Evolutionary conservation across 2,888 invertebrate species (phyloP), one percentile per base, ranked within the genome.

Genomic region (Mactromeris polynyma): DNA sequence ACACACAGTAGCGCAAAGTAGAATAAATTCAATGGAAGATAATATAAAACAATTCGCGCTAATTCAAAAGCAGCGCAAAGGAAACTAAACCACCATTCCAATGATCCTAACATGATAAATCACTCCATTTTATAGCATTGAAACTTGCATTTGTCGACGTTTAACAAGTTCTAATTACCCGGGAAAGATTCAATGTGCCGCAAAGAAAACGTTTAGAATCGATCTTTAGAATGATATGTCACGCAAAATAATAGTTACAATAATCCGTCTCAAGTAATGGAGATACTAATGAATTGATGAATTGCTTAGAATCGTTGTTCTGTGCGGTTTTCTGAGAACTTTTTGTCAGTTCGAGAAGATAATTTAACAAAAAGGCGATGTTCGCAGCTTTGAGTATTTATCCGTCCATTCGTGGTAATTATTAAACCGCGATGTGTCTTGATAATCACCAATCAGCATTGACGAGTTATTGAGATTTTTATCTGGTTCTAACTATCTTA

Each of bases 161-260:
- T 85, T 89, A 89, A 89, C 87, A 89, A 80, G 87, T 87, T 83
- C 82, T 89, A 89, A 89, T 89, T 89, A 89, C 87, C 86, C 83
- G 69, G 84, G 80, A 87, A 82, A 69, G 81, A 81, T 64, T 89
- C 86, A 64, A 81, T 69, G 79, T 87, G 64, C 82, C 87, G 80
- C 89, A 85, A 89, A 87, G 89, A 89, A 89, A 89, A 85, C 87
- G 89, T 89, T 87, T 89, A 87, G 85, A 77, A 89, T 89, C 82
- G 89, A 89, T 89, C 83, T 77, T 21, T 64, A 54, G 77, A 77
- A 83, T 86, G 89, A 79, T 82, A 86, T 89, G 89, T 89, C 89
- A 89, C 89, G 89, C 89, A 83, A 89, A 83, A 79, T 58, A 58
- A 80, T 85, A 86, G 85, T 86, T 89, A 89, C 86, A 89, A 89